A percentile compares a stretch with the other conserved stretches of the same genome.
These are phyloP conservation scores for Sakesphorus luctuosus DNA, from an alignment of 2,113 vertebrate species.

Conservation along the genomic window DNA sequence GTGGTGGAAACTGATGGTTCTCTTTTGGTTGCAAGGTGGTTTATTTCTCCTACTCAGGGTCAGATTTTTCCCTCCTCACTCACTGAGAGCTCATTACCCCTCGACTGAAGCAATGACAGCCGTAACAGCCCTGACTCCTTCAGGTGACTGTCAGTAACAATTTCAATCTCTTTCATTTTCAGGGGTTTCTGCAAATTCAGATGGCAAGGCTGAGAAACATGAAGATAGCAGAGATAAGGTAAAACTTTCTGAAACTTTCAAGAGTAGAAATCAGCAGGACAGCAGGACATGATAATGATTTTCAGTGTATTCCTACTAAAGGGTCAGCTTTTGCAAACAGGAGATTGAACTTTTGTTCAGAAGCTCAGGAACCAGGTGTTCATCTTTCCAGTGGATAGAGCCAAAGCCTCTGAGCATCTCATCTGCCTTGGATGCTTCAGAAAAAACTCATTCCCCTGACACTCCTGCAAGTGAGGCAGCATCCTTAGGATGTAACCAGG, in stretches of 20 bases:
- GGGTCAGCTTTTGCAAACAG: background rate
- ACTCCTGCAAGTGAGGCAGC: background rate
- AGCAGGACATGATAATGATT: background rate
- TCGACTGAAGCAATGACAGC: background rate
- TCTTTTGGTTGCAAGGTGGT: background rate
- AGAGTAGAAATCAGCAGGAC: background rate
- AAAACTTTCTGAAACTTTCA: background rate
- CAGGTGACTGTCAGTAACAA: background rate
- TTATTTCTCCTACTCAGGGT: background rate
- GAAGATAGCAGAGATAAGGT: background rate
- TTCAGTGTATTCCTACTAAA: background rate
- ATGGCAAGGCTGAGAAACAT: background rate
- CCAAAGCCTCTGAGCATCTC: background rate
- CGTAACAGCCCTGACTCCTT: background rate
- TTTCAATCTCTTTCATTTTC: background rate
- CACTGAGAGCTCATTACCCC: background rate
- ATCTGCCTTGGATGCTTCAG: background rate
- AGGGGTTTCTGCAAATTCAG: background rate
- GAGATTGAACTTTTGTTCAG: background rate
- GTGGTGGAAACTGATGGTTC: background rate
- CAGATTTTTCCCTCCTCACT: background rate
- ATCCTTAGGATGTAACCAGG: background rate
- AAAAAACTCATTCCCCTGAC: background rate
- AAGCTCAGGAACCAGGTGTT: background rate
- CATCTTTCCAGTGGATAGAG: background rate